These are phyloP conservation scores for Ormia ochracea DNA, from an alignment of 2,888 invertebrate species.

Conservation along the genomic window DNA sequence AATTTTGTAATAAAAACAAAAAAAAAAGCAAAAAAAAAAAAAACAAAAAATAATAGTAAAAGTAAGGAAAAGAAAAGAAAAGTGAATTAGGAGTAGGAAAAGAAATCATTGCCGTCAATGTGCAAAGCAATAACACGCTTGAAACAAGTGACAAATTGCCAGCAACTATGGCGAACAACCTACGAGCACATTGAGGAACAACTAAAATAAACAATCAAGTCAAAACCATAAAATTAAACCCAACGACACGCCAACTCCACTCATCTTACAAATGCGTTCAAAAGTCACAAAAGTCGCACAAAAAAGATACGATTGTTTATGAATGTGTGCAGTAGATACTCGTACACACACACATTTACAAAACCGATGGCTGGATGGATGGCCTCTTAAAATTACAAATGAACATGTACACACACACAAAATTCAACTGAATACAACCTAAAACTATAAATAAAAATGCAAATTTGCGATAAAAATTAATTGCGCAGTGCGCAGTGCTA, in stretches of 20 bases:
- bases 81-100: conserved; percentile 48
- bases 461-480: conserved; percentile 75
- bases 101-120: conserved; percentile 58
- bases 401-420: conserved; percentile 8
- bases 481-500: conserved; percentile 74
- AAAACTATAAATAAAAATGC: conserved; percentile 63
- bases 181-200: conserved; percentile 10
- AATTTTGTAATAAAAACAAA: conserved; percentile 7
- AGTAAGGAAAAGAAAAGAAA: conserved; percentile 11
- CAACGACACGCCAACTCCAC: conserved; percentile 36
- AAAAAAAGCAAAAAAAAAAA: conserved; percentile 39
- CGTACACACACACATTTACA: background rate
- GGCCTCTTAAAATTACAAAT: conserved; percentile 21
- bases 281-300: conserved; percentile 46
- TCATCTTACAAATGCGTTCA: conserved; percentile 52
- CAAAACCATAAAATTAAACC: conserved; percentile 49
- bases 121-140: conserved; percentile 59
- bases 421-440: conserved; percentile 42
- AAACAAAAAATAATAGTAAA: conserved; percentile 58
- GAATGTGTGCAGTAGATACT: background rate
- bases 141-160: conserved; percentile 59
- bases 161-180: conserved; percentile 25
- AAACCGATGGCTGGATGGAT: conserved; percentile 17
- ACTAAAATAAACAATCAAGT: conserved; percentile 27
- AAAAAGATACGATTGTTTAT: background rate